Base-by-base conservation (phyloP, 2,888 invertebrate species). In the Andricus quercusramuli region DNA sequence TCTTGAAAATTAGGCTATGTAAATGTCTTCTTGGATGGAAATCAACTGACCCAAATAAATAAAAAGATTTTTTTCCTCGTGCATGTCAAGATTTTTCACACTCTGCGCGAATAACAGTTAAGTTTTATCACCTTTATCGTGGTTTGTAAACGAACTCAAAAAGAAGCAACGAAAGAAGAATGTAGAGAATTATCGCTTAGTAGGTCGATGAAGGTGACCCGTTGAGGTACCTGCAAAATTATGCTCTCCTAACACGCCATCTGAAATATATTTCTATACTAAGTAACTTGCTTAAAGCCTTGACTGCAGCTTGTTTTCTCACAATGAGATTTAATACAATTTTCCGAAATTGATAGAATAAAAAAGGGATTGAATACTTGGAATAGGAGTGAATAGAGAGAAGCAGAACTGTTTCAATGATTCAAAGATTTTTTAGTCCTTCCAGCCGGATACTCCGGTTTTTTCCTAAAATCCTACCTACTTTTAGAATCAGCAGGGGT, bases 191-290 rank as follows among this genome's bases (percentile, higher is more conserved):
- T 87, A 87, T 86, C 87, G 83, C 22, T 56, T 84, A 86, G 86
- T 56, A 56, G 90, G 89, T 89, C 89, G 87, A 85, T 80, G 85
- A 90, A 90, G 89, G 90, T 90, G 90, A 90, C 89, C 89, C 85
- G 83, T 78, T 44, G 76, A 74, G 62, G 78, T 77, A 76, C 66
- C 44, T 83, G 82, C 74, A 83, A 86, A 90, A 89, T 90, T 89
- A 90, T 90, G 85, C 89, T 80, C 84, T 78, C 80, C 84, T 80
- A 86, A 82, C 90, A 90, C 89, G 90, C 90, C 85, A 90, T 88
- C 87, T 87, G 88, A 83, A 82, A 83, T 86, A 56, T 80, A 78
- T 65, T 68, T 66, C 51, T 51, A 29, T 20, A 20, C 25, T 29
- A 77, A 41, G 25, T 41, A 17, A 13, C 77, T 77, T 77, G 2